These are phyloP conservation scores for Siniperca chuatsi DNA, from an alignment of 2,113 vertebrate species.

Conservation along the genomic window DNA sequence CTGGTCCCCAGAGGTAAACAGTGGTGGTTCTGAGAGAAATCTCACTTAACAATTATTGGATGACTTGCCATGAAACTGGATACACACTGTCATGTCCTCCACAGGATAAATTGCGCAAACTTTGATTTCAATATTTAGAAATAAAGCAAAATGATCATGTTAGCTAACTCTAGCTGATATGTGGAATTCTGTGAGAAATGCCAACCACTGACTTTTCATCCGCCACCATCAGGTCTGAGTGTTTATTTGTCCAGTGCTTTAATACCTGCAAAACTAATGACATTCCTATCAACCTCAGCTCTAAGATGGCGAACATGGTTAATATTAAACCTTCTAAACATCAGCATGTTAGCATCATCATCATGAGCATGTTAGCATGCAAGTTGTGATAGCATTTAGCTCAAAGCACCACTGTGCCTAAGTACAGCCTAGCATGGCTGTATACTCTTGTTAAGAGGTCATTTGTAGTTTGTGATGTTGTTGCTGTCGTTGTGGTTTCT, in stretches of 20 bases:
- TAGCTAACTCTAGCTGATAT: no score
- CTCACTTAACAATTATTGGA: background rate
- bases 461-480: background rate
- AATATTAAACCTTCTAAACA: no score
- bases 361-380: background rate
- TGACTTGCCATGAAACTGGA: no score
- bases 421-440: background rate
- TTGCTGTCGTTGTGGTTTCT: background rate
- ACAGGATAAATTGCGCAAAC: no score
- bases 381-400: background rate
- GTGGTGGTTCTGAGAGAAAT: background rate
- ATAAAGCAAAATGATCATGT: background rate
- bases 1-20: no score
- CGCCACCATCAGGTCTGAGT: background rate
- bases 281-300: background rate
- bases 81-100: no score
- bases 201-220: background rate
- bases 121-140: background rate
- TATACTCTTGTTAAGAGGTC: background rate
- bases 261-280: no score
- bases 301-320: no score
- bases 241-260: no score
- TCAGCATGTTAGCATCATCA: background rate
- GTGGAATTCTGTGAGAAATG: background rate
- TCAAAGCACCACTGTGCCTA: background rate